Evolutionary conservation across 2,797 vertebrate species (phyloP).

Genomic region (Muscicapa comitata): DNA sequence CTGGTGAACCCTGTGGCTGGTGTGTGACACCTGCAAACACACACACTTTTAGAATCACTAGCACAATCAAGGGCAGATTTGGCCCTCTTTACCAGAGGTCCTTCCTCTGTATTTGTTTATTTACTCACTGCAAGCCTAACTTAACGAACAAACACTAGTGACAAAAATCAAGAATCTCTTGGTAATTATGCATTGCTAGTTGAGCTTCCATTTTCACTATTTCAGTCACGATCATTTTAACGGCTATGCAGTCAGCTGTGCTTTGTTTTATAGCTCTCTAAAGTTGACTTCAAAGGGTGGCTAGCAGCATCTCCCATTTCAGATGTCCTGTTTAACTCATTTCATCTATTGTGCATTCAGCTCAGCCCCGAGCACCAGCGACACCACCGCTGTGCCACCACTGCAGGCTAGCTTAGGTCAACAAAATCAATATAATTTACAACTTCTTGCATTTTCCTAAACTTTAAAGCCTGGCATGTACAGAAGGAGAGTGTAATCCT

Average conservation of each 20-base stretch:
- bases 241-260: neutral
- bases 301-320: neutral
- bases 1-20: neutral
- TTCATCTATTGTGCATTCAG: neutral
- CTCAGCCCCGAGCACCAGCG: neutral
- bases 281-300: neutral
- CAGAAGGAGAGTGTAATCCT: neutral
- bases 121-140: neutral
- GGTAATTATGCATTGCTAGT: neutral
- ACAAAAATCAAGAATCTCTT: neutral
- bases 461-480: neutral
- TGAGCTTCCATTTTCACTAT: neutral
- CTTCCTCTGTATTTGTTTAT: neutral
- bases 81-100: neutral
- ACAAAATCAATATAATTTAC: neutral
- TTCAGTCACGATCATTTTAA: neutral
- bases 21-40: neutral
- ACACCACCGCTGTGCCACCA: neutral
- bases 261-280: neutral
- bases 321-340: neutral
- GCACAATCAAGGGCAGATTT: neutral
- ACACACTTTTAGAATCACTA: neutral
- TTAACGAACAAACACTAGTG: neutral
- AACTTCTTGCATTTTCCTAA: neutral
- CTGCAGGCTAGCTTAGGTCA: neutral